Base-by-base conservation (phyloP, 2,888 invertebrate genomes). In the Elmis aenea region DNA sequence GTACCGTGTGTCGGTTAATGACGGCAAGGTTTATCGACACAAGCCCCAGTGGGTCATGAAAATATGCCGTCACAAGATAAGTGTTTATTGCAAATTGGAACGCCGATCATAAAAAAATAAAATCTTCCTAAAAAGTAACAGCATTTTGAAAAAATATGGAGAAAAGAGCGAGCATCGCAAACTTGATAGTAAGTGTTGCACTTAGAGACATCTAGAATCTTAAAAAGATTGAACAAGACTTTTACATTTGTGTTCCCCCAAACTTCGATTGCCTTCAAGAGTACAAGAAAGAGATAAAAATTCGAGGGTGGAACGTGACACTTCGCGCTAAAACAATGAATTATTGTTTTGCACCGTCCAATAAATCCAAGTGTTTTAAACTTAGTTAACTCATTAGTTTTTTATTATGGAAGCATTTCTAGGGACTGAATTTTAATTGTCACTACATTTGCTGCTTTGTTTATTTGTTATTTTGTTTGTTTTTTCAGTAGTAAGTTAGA, bases 201-300 rank as follows among this genome's bases (percentile, higher is more conserved):
- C 46, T 46, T 40, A 46, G 43, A 40, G 55, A 58, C 59, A 60
- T 58, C 59, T 55, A 48, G 57, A 62, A 60, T 63, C 61, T 62
- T 61, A 59, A 61, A 62, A 64, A 66, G 64, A 66, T 63, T 64
- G 64, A 66, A 66, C 67, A 67, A 58, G 66, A 67, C 66, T 67
- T 67, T 66, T 65, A 67, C 67, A 67, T 67, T 67, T 67, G 64
- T 59, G 61, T 58, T 59, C 59, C 57, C 55, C 55, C 54, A 53
- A 55, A 54, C 54, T 51, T 54, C 54, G 58, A 59, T 61, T 56
- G 57, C 52, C 55, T 57, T 45, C 38, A 52, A 45, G 35, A 46
- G 38, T 46, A 28, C 21, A 27, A 40, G 38, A 27, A 20, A 32
- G 42, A 44, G 41, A 38, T 38, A 40, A 39, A 38, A 39, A 39